Base-by-base conservation (phyloP, 2,797 vertebrate species). In the Poecilia picta region DNA sequence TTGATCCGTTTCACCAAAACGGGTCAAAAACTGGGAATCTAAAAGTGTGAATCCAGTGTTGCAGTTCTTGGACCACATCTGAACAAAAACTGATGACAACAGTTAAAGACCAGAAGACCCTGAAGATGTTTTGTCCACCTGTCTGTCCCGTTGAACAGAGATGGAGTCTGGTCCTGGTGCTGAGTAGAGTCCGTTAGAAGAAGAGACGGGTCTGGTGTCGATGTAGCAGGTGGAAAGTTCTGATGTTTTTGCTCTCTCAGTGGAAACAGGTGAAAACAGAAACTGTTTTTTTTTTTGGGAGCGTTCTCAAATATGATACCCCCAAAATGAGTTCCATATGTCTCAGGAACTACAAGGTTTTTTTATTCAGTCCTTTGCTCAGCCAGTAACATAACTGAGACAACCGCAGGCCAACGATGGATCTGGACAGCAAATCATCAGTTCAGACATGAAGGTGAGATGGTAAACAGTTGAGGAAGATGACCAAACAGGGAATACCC, bases 341-440 rank as follows among this genome's bases (percentile, higher is more conserved):
- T 46, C 46, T 46, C 13, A 16, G 46, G 46, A 46, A 46, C 45
- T 15, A 4, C 46, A 47, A 47, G 46, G 46, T 47, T 15, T 5
- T 15, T 47, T 47, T 47, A 96, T 93, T 91, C 89, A 87, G 83
- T 86, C 89, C 92, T 94, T 92, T 93, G 93, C 90, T 94, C 92
- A 93, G 87, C 91, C 93, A 93, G 16, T 47, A 18, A 15, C 46
- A 18, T 47, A 47, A 47, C 16, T 18, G 16, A 49, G 47, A 68
- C 73, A 66, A 83, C 92, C 80, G 85, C 68, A 0, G 76, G 88
- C 85, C 7, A 31, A 16, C 1, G 25, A 78, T 78, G 73, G 36
- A 75, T 78, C 77, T 78, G 76, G 59, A 66, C 76, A 87, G 72
- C 80, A 75, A 76, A 62, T 71, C 75, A 71, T 51, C 64, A 80